Conservation (phyloP, 1,140 invertebrate species). For the Neomicropteryx cornuta region DNA sequence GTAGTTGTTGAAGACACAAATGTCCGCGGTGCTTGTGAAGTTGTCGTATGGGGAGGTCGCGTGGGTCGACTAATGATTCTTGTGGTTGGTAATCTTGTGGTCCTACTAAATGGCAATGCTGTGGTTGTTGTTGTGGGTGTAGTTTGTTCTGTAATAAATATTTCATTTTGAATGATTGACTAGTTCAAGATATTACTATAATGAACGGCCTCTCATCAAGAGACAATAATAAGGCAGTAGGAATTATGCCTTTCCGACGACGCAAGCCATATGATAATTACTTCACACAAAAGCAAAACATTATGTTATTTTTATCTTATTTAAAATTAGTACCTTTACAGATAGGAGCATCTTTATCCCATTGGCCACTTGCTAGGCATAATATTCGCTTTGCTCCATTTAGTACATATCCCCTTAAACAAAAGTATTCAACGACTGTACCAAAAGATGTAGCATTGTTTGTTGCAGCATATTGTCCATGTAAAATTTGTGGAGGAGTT, state of each 20-base stretch:
- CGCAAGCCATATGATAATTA: too few species aligned
- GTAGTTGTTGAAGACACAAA: conserved; percentile 18
- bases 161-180: background rate
- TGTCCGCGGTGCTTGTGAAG: conserved; percentile 3
- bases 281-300: too few species aligned
- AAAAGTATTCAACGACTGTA: conserved; percentile 64
- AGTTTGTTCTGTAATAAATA: conserved; percentile 6
- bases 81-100: too few species aligned
- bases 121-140: conserved; percentile 25
- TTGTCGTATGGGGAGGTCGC: conserved; percentile 7
- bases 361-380: conserved; percentile 66
- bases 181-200: too few species aligned
- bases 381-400: conserved; percentile 54
- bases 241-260: too few species aligned
- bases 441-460: conserved; percentile 56
- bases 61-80: conserved; percentile 11
- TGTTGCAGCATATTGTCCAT: conserved; percentile 54
- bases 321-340: conserved; percentile 47
- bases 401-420: conserved; percentile 57
- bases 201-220: too few species aligned
- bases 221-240: too few species aligned
- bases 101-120: too few species aligned
- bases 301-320: conserved; percentile 1
- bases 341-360: conserved; percentile 61
- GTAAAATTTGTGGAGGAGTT: conserved; percentile 55